These are phyloP conservation scores for Rhagoletis zephyria DNA, from an alignment of 1,140 invertebrate species.

Conservation along the genomic window DNA sequence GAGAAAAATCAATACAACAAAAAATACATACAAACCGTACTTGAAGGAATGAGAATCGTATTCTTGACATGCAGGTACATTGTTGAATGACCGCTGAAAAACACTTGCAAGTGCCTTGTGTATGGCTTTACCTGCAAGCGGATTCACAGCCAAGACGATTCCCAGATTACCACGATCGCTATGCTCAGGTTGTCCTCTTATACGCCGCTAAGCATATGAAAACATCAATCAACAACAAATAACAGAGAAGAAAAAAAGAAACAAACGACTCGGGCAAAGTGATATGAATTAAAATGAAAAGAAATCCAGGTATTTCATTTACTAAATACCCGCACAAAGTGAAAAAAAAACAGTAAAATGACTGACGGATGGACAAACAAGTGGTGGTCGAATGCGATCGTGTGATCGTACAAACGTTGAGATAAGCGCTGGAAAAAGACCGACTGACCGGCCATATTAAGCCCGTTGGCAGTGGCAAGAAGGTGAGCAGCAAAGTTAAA, in stretches of 20 bases:
- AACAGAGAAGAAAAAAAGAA: background rate
- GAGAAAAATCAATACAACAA: constrained; percentile 37
- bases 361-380: constrained; percentile 46
- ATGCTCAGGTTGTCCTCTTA: background rate
- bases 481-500: constrained; percentile 16
- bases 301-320: constrained; percentile 46
- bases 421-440: constrained; percentile 23
- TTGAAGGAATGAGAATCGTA: constrained; percentile 4
- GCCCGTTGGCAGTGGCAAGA: constrained; percentile 1
- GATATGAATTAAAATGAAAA: constrained; percentile 31
- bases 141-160: background rate
- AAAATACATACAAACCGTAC: background rate
- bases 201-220: constrained; percentile 7
- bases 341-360: background rate
- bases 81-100: background rate
- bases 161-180: constrained; percentile 18
- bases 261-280: background rate
- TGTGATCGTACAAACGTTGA: constrained; percentile 7
- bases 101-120: background rate
- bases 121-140: background rate
- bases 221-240: constrained; percentile 24
- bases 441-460: background rate
- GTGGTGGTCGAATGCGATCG: background rate
- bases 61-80: background rate
- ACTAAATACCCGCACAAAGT: constrained; percentile 32